Evolutionary conservation across 2,888 invertebrate genomes (phyloP).

Genomic region (Tetanocera ferruginea): DNA sequence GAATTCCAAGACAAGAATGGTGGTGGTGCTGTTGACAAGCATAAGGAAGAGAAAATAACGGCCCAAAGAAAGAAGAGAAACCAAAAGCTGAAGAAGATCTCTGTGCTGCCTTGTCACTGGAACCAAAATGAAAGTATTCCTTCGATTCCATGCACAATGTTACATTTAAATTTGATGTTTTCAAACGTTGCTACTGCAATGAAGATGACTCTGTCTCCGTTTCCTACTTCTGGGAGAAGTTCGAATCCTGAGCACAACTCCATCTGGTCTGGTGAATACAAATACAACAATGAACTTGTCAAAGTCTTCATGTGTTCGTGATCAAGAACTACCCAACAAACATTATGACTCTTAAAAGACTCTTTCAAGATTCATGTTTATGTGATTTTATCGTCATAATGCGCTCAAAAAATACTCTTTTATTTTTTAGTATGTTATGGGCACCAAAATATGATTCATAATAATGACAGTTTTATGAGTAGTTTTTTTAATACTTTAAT

Average conservation of each 20-base stretch:
- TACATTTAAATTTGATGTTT: conserved; percentile 95
- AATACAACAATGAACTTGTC: conserved; percentile 91
- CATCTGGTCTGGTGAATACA: conserved; percentile 98
- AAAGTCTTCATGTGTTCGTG: conserved; percentile 98
- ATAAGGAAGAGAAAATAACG: conserved; percentile 65
- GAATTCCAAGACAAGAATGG: conserved; percentile 72
- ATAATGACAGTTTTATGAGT: too few species aligned
- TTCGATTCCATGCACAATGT: conserved; percentile 92
- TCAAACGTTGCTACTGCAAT: conserved; percentile 97
- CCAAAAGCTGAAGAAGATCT: conserved; percentile 74
- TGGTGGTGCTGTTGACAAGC: conserved; percentile 60
- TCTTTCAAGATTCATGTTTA: too few species aligned
- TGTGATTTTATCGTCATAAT: too few species aligned
- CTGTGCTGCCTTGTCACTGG: conserved; percentile 78
- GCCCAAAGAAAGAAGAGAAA: conserved; percentile 70
- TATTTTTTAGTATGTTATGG: too few species aligned
- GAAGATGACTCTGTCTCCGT: conserved; percentile 93
- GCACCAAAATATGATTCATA: too few species aligned
- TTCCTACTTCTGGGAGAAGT: conserved; percentile 98
- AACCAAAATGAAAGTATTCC: conserved; percentile 91
- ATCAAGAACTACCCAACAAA: too few species aligned
- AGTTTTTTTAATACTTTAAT: too few species aligned
- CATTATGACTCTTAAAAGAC: too few species aligned
- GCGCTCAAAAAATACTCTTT: too few species aligned
- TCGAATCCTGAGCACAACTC: conserved; percentile 96